Base-by-base conservation (phyloP, 37 sponge, comb jelly and placozoan species). In the Sycon ciliatum region DNA sequence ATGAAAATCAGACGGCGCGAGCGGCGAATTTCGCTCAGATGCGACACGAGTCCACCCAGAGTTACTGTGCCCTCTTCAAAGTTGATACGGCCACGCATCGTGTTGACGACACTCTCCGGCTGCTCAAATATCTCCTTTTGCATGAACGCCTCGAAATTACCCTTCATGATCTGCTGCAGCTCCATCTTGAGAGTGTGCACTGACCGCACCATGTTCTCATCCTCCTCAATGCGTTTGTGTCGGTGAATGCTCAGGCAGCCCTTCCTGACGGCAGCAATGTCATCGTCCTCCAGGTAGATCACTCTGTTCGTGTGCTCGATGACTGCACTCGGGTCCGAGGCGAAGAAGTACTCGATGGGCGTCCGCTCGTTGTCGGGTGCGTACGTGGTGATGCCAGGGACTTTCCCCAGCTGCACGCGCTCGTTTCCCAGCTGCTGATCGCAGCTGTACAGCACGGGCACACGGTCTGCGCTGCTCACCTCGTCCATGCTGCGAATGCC, bases 121-220 rank as follows among this genome's bases (percentile, higher is more conserved):
- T 98, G 99, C 58, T 98, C 99, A 82, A 89, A 89, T 0, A 98
- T 98, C 78, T 98, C 99, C 78, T 98, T 98, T 72, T 93, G 90
- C 99, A 98, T 98, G 79, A 92, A 98, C 65, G 77, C 84, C 37
- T 83, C 74, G 73, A 77, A 98, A 67, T 54, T 49, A 86, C 95
- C 99, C 79, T 93, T 98, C 99, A 98, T 98, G 31, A 98, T 92
- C 79, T 98, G 86, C 78, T 93, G 90, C 16, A 98, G 71, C 65
- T 98, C 78, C 71, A 93, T 73, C 37, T 89, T 86, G 33, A 98
- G 79, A 34, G 94, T 92, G 67, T 88, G 87, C 2, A 98, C 79
- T 31, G 81, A 85, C 4, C 99, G 69, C 22, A 80, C 64, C 35
- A 54, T 54, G 24, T 60, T 60, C 26, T 60, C 63, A n/a, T n/a